Conservation (phyloP, 2,797 vertebrate species). For the Sus cebifrons region DNA sequence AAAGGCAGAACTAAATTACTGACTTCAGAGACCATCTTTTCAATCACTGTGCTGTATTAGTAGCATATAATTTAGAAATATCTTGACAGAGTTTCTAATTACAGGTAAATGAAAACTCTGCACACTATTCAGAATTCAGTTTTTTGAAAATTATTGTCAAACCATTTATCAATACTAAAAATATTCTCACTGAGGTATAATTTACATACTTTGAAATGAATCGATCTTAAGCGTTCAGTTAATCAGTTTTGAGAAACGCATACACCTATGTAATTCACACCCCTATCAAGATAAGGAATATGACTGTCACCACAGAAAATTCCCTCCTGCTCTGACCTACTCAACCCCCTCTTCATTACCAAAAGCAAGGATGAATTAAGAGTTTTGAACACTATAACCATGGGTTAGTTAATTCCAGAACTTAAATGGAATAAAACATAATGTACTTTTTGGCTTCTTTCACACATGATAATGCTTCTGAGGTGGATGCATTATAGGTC, state of each 20-base stretch:
- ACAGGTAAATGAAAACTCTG: neutral
- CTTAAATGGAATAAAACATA: neutral
- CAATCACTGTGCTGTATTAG: neutral
- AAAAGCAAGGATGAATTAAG: neutral
- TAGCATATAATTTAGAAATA: neutral
- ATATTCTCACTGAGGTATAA: constrained; percentile 18
- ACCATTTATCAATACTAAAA: constrained; percentile 11
- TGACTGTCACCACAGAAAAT: neutral
- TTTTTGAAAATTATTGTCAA: constrained; percentile 55
- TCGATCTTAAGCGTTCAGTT: neutral
- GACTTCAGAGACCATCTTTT: neutral
- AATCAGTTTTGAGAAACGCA: constrained; percentile 16
- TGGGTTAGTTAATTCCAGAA: neutral
- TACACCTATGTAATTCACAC: neutral
- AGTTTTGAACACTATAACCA: neutral
- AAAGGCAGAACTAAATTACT: neutral
- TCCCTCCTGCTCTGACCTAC: neutral
- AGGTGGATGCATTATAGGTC: neutral
- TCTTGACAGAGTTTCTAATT: neutral
- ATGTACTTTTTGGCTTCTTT: constrained; percentile 21
- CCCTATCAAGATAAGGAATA: neutral
- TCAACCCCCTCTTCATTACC: neutral
- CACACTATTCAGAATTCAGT: constrained; percentile 5
- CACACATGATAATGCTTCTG: neutral
- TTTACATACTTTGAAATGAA: constrained; percentile 26